Base-by-base conservation (phyloP, 2,888 invertebrate genomes). In the Scelioninae gen. 2 region DNA sequence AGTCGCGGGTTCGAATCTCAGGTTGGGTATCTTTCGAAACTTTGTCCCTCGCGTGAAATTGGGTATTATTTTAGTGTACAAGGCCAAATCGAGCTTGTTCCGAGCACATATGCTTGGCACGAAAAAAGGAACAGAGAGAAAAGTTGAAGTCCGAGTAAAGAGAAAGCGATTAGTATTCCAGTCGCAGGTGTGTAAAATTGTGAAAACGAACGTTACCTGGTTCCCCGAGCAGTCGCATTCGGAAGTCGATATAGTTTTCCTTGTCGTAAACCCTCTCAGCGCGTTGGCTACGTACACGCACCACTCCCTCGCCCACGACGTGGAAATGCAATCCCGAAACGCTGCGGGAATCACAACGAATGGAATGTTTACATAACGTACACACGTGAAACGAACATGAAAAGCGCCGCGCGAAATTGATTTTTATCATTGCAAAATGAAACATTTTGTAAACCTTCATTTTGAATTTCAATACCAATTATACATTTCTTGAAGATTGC, bases 211-310 rank as follows among this genome's bases (percentile, higher is more conserved):
- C 64, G 52, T 85, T 87, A 90, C 91, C 94, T 87, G 94, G 92
- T 88, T 96, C 96, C 45, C 96, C 96, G 11, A 96, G 90, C 22
- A 96, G 89, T 78, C 96, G 89, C 96, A 96, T 96, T 77, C 96
- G 90, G 86, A 96, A 97, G 87, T 97, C 96, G 81, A 96, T 96
- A 84, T 96, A 96, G 86, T 96, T 96, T 86, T 96, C 96, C 85
- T 94, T 93, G 86, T 96, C 96, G 85, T 93, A 94, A 31, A 95
- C 91, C 80, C 94, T 89, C 84, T 96, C 95, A 81, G 94, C 93
- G 39, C 95, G 89, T 63, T 93, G 92, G 35, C 93, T 93, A 37
- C 93, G 91, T 25, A 96, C 91, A 70, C 94, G 89, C n/a, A 96
- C 96, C 57, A 96, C 95, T 71, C 96, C 96, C 88, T 96, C 96